Percentiles rank a stretch among this genome's conserved stretches.
phyloP scores from a whole-genome alignment of 2,113 vertebrate species.

The Leucopsar rothschildi region DNA sequence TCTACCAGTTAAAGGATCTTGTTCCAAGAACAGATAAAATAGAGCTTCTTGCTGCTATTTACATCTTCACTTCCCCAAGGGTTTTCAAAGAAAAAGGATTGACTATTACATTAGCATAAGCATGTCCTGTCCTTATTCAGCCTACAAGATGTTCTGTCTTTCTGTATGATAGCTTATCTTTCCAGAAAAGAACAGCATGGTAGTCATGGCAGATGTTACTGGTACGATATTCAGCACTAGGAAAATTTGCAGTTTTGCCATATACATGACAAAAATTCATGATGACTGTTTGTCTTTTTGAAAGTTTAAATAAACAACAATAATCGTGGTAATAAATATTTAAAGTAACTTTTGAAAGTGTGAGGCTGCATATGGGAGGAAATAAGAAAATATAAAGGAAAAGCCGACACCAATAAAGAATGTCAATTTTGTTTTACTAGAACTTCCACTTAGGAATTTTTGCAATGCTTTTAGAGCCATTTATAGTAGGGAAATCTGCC shows the following conservation, averaged over 20 bases:
- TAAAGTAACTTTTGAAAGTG: neutral
- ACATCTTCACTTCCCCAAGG: neutral
- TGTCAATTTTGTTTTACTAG: neutral
- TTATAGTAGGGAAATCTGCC: neutral
- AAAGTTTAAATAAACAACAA: neutral
- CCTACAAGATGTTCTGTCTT: neutral
- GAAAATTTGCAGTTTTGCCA: neutral
- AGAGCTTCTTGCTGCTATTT: neutral
- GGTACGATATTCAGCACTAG: neutral
- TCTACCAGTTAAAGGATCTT: neutral
- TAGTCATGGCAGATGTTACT: neutral
- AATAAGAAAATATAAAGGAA: neutral
- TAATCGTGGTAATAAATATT: neutral
- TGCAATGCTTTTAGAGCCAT: neutral
- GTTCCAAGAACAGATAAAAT: neutral
- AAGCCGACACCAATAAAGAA: neutral
- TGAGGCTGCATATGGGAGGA: neutral
- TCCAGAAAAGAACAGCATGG: neutral
- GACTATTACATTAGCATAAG: neutral
- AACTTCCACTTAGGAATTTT: neutral
- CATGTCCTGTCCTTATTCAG: neutral
- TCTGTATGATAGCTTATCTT: neutral
- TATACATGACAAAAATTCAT: neutral
- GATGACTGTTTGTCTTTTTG: neutral
- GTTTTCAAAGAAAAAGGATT: neutral